Evolutionary conservation across 2,797 vertebrate genomes (phyloP), one percentile per base, ranked within the genome.

Genomic region (Coregonus suidteri): DNA sequence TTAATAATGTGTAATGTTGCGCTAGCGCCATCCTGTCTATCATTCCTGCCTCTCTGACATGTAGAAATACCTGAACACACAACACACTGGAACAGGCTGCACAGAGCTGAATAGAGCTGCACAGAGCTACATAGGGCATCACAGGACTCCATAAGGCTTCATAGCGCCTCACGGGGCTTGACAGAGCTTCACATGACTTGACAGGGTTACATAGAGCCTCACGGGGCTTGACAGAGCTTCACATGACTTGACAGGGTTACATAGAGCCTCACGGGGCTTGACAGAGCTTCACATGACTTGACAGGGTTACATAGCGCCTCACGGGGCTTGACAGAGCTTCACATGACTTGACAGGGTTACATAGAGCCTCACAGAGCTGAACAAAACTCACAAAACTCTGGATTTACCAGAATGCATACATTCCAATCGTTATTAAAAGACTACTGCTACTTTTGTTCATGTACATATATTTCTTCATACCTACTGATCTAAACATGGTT

Each of bases 1-100:
- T 94, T 94, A 94, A 95, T 93, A 93, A 91, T 88, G 81, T 93
- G 91, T 86, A 86, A 90, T 90, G 84, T 84, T 82, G 87, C 88
- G 88, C 84, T 88, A 93, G 88, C 77, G 41, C 88, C 85, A 90
- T 64, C 85, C 6, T 86, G 89, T 93, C 91, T 82, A 84, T 90
- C 83, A 89, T 71, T 83, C 71, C 71, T 59, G 53, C 65, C 54
- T 81, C 0, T 18, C 67, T 73, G 85, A 70, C 78, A 84, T 87
- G 35, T 82, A 62, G 80, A 77, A 80, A 66, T 71, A 72, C 62
- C 34, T 51, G 4, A n/a, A 18, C 4, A 6, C 4, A 20, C n/a
- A 13, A 34, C 68, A 41, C 35, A 47, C 35, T 25, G 59, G 30
- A 37, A 62, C 67, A 30, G 3, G 52, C 65, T 25, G 53, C 66